A percentile compares a stretch with the other conserved stretches of the same genome.
These are phyloP conservation scores for Ecliptopera silaceata DNA, from an alignment of 2,888 invertebrate species.

Conservation along the genomic window DNA sequence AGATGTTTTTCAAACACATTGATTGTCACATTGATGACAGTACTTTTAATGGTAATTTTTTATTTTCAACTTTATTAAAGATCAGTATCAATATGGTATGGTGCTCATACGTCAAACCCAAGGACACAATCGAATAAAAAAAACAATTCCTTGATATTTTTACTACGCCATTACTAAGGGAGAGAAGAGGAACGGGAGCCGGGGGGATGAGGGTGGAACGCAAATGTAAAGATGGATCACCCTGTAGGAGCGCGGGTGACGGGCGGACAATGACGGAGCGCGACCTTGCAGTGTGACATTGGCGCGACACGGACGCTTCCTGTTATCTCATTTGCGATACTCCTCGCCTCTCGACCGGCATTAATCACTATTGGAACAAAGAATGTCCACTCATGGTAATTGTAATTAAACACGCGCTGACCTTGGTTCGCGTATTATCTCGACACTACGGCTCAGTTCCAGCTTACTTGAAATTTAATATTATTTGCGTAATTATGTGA, in stretches of 20 bases:
- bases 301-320: conserved; percentile 75
- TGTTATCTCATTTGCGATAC: conserved; percentile 78
- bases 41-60: too few relatives aligned
- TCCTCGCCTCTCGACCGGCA: conserved; percentile 70
- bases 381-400: conserved; percentile 82
- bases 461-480: neutral
- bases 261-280: conserved; percentile 25
- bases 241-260: conserved; percentile 14
- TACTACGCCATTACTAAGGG: conserved; percentile 10
- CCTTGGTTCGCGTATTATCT: conserved; percentile 57
- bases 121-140: conserved; percentile 6
- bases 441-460: conserved; percentile 32
- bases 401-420: conserved; percentile 78
- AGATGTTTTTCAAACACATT: too few relatives aligned
- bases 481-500: neutral
- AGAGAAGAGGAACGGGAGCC: conserved; percentile 6
- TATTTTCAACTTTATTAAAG: too few relatives aligned
- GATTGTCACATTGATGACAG: too few relatives aligned
- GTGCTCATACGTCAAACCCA: neutral
- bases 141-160: conserved; percentile 13
- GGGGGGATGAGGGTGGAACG: conserved; percentile 17
- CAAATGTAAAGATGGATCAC: conserved; percentile 24
- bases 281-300: conserved; percentile 75
- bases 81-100: neutral
- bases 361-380: conserved; percentile 82